A percentile compares a stretch with the other conserved stretches of the same genome.
Conservation (phyloP, 2,797 vertebrate genomes). For the Stomatorhinus walkeri region DNA sequence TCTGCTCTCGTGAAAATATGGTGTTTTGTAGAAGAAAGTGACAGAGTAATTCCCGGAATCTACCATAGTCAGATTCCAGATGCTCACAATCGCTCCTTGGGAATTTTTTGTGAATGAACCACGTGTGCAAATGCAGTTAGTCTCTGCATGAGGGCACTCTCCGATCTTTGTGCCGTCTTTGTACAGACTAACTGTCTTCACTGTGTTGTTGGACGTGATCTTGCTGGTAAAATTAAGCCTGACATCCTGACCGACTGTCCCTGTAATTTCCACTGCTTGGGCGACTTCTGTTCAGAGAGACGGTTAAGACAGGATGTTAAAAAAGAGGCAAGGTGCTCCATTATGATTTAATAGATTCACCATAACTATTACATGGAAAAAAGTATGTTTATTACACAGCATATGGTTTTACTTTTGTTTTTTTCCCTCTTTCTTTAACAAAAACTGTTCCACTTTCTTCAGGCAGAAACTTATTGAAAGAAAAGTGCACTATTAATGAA, state of each 20-base stretch:
- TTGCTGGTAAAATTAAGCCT: not conserved
- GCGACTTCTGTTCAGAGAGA: not conserved
- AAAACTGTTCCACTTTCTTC: not conserved
- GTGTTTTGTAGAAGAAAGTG: not conserved
- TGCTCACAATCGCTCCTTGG: not conserved
- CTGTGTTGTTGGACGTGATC: no score
- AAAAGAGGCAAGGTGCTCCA: not conserved
- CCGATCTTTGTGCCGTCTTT: not conserved
- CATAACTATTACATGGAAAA: not conserved
- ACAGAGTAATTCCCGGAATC: slow-evolving; percentile 12
- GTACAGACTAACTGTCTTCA: slow-evolving; percentile 8
- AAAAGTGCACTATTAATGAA: not conserved
- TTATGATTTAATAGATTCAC: not conserved
- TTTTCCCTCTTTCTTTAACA: not conserved
- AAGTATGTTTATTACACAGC: not conserved
- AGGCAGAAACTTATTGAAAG: not conserved
- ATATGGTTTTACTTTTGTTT: not conserved
- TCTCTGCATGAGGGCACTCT: not conserved
- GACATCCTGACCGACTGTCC: not conserved
- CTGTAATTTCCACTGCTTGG: slow-evolving; percentile 3
- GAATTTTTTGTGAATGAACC: not conserved
- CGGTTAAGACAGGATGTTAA: not conserved
- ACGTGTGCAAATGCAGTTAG: not conserved
- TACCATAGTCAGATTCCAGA: not conserved
- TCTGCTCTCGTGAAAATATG: not conserved